phyloP scores from a whole-genome alignment of 2,113 vertebrate genomes.

The Sylvietta virens region DNA sequence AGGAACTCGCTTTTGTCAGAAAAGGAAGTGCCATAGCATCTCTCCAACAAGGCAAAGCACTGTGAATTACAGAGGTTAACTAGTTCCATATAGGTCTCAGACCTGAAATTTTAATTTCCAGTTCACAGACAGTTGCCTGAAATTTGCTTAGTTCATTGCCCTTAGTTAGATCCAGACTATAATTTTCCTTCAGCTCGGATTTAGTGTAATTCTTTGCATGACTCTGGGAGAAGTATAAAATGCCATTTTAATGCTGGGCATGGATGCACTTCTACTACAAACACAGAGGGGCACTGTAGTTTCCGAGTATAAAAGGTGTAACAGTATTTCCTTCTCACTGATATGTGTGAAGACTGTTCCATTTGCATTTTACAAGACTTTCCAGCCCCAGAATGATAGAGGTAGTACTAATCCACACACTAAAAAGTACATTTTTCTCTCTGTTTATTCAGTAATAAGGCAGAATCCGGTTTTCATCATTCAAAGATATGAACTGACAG shows the following conservation, averaged over 20 bases:
- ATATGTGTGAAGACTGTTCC: background rate
- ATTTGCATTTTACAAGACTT: background rate
- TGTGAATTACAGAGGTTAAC: background rate
- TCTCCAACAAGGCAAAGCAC: background rate
- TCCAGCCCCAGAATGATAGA: background rate
- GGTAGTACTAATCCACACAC: background rate
- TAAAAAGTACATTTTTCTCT: background rate
- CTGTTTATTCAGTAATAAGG: background rate
- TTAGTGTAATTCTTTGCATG: background rate
- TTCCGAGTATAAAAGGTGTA: background rate
- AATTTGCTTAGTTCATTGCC: background rate
- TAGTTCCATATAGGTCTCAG: background rate
- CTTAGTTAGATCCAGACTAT: background rate
- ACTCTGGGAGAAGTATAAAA: background rate
- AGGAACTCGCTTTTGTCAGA: background rate
- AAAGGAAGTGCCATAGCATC: background rate
- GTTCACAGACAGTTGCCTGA: background rate
- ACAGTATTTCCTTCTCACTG: background rate
- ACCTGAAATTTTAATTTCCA: background rate
- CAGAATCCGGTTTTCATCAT: background rate
- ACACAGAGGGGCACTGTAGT: accelerated
- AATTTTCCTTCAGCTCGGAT: background rate
- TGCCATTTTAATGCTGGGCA: background rate
- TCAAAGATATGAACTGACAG: background rate
- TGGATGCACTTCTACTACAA: background rate